These are phyloP conservation scores for Pampusana beccarii DNA, from an alignment of 2,113 vertebrate genomes.

Conservation along the genomic window DNA sequence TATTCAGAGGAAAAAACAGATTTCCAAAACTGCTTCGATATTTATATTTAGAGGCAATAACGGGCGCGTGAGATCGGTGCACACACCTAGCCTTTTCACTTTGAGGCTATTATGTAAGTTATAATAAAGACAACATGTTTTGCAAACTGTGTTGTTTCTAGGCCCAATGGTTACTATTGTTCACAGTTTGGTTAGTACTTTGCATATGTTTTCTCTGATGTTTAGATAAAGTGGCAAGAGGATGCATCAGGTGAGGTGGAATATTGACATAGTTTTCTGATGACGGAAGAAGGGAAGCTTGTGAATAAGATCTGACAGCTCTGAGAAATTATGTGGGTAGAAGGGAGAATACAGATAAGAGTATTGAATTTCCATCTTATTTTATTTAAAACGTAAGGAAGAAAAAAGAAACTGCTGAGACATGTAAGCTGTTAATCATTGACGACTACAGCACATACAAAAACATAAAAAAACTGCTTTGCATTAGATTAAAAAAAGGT, in stretches of 20 bases:
- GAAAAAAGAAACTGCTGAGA: neutral
- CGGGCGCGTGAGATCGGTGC: neutral
- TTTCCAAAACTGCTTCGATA: neutral
- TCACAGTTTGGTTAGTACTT: neutral
- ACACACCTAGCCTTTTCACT: neutral
- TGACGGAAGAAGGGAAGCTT: neutral
- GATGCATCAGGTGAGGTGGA: neutral
- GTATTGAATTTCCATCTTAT: neutral
- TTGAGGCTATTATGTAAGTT: neutral
- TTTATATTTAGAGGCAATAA: constrained; percentile 19
- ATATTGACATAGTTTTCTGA: constrained; percentile 6
- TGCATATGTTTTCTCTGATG: neutral
- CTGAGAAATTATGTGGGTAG: neutral
- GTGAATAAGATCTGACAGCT: neutral
- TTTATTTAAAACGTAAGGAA: constrained; percentile 7
- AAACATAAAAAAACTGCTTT: neutral
- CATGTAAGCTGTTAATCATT: neutral
- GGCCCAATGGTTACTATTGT: neutral
- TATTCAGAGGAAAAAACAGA: neutral
- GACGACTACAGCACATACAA: neutral
- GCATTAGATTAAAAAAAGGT: neutral
- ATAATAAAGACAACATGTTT: neutral
- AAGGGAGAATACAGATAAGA: neutral
- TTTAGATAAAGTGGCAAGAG: neutral
- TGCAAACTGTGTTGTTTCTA: neutral